Evolutionary conservation across 2,888 invertebrate genomes (phyloP), one percentile per base, ranked within the genome.

Genomic region (Nomada hirtipes): DNA sequence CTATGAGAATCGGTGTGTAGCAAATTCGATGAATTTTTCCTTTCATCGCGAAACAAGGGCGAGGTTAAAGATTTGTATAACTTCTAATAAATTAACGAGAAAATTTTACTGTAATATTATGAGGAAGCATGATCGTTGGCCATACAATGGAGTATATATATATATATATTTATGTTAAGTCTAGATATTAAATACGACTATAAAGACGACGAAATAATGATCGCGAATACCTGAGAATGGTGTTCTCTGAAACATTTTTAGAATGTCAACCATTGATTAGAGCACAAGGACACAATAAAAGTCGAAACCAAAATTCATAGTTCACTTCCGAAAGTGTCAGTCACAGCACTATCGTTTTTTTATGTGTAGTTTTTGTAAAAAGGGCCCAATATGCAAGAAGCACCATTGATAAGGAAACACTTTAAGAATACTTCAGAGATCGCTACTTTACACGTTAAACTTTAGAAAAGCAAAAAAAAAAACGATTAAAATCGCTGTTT

Each of bases 41-140:
- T 50, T 71, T 72, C 61, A 23, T 55, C 55, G 29, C 55, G 42
- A 44, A 36, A 71, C 18, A 18, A 63, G 23, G 67, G 26, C 53
- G 60, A 69, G 23, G 68, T 80, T 76, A 77, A 82, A 88, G 75
- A 87, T 88, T 90, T 90, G 82, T 86, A 82, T 89, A 88, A 87
- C 84, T 84, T 75, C 64, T 67, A 60, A 85, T 76, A 15, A 71
- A 80, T 85, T 85, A 86, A 85, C 67, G 67, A 79, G 88, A 86
- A 84, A 72, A 86, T 85, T 82, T 89, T 86, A 91, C 83, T 89
- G 90, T 87, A 90, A 86, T 90, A 89, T 89, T 91, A 88, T 89
- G 91, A 90, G 83, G 89, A 73, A 91, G 93, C 92, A 93, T 93
- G 92, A 93, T 93, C 93, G 92, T 93, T 93, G 92, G 92, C 93